A percentile compares a stretch with the other conserved stretches of the same genome.
These are phyloP conservation scores for Mallotus villosus DNA, from an alignment of 2,797 vertebrate genomes.

Conservation along the genomic window DNA sequence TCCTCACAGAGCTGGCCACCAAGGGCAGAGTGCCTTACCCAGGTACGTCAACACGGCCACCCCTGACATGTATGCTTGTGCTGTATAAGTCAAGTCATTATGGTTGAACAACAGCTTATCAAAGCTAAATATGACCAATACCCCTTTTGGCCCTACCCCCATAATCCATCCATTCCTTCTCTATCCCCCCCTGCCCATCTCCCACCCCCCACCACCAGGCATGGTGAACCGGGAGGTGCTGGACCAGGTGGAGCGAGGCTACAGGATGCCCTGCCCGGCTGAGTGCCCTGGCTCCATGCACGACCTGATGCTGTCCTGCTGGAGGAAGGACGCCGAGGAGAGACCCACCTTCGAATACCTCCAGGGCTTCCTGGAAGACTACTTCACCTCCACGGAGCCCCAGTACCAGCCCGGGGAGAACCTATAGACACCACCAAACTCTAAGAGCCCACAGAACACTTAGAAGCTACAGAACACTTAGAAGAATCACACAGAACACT, in stretches of 20 bases:
- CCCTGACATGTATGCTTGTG: too few species aligned
- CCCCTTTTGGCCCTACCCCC: not conserved
- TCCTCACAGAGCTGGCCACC: conserved; percentile 93
- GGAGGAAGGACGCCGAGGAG: conserved; percentile 94
- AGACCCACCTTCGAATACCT: conserved; percentile 97
- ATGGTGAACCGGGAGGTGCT: conserved; percentile 98
- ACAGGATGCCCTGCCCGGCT: conserved; percentile 92
- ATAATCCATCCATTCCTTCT: not conserved
- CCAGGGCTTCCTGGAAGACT: conserved; percentile 97
- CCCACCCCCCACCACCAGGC: conserved; percentile 65
- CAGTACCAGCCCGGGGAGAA: conserved; percentile 98
- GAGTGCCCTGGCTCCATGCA: conserved; percentile 94
- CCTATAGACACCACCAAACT: conserved; percentile 74
- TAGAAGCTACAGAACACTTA: not conserved
- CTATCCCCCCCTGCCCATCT: not conserved
- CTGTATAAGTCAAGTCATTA: too few species aligned
- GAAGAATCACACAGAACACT: too few species aligned
- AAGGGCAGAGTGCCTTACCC: conserved; percentile 97
- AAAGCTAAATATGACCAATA: too few species aligned
- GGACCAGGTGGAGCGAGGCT: conserved; percentile 95
- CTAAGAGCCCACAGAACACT: not conserved
- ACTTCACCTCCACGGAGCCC: conserved; percentile 98
- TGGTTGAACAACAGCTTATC: too few species aligned
- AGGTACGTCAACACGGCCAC: conserved; percentile 66
- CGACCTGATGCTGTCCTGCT: conserved; percentile 95